These are phyloP conservation scores for Drosophila villosipedis DNA, from an alignment of 2,888 invertebrate genomes.

Conservation along the genomic window DNA sequence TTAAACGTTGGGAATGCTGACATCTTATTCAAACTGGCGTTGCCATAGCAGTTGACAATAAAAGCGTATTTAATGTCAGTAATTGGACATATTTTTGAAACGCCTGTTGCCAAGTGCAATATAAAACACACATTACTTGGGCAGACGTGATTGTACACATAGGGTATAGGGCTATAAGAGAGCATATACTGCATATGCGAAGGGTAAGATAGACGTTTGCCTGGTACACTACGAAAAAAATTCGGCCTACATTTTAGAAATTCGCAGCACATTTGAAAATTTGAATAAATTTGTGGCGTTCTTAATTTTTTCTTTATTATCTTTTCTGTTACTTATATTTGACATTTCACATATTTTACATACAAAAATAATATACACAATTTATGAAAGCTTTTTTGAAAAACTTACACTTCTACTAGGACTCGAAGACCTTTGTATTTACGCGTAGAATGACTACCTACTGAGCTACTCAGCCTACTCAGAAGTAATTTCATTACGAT, in stretches of 20 bases:
- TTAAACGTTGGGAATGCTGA: not conserved
- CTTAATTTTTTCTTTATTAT: not conserved
- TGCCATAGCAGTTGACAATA: not conserved
- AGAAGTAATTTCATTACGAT: not conserved
- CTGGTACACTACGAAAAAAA: not conserved
- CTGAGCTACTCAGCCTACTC: not conserved
- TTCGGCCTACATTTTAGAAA: not conserved
- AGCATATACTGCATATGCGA: slow-evolving; percentile 7
- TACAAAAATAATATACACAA: not conserved
- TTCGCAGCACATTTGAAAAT: not conserved
- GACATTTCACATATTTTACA: not conserved
- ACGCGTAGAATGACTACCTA: too few species aligned
- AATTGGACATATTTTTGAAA: not conserved
- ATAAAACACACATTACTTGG: slow-evolving; percentile 2
- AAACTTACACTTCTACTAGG: too few species aligned
- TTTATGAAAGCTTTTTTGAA: too few species aligned
- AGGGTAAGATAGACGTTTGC: slow-evolving; percentile 2
- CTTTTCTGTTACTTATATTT: not conserved
- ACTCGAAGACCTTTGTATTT: too few species aligned
- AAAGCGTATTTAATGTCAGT: not conserved
- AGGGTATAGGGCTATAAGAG: slow-evolving; percentile 6
- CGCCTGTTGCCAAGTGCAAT: slow-evolving; percentile 2
- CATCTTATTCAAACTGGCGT: not conserved
- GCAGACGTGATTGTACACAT: not conserved
- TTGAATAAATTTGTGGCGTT: accelerated